A percentile compares a stretch with the other conserved stretches of the same genome.
These are phyloP conservation scores for Drosophila leontia DNA, from an alignment of 1,140 invertebrate species.

Conservation along the genomic window DNA sequence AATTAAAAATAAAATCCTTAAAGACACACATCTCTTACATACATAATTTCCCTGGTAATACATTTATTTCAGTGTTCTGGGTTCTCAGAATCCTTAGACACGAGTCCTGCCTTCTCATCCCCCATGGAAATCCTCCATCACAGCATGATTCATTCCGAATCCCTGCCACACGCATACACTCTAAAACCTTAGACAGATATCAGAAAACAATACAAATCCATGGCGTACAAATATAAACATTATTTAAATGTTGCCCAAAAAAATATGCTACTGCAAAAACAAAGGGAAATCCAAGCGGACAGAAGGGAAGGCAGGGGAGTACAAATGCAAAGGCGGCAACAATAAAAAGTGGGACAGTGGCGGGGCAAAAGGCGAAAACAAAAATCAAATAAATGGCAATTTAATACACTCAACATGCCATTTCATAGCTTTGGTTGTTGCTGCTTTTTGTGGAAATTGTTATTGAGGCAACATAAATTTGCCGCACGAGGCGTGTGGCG, in stretches of 20 bases:
- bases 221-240: conserved; percentile 68
- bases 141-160: conserved; percentile 51
- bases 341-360: conserved; percentile 48
- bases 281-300: conserved; percentile 13
- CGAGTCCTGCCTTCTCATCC: conserved; percentile 1
- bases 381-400: conserved; percentile 82
- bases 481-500: conserved; percentile 61
- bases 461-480: conserved; percentile 81
- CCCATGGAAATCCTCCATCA: conserved; percentile 30
- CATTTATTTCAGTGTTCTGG: conserved; percentile 7
- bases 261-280: conserved; percentile 64
- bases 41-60: too few species aligned
- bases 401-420: conserved; percentile 79
- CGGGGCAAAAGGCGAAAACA: conserved; percentile 53
- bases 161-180: conserved; percentile 19
- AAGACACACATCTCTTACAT: neutral
- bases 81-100: neutral
- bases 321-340: conserved; percentile 17
- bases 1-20: neutral
- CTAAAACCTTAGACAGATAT: conserved; percentile 54
- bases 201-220: conserved; percentile 70
- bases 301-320: neutral
- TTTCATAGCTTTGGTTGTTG: conserved; percentile 49
- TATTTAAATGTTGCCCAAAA: conserved; percentile 74
- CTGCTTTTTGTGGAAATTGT: conserved; percentile 66